Evolutionary conservation across 2,113 vertebrate species (phyloP), one percentile per base, ranked within the genome.

Genomic region (Machaerirhynchus nigripectus): DNA sequence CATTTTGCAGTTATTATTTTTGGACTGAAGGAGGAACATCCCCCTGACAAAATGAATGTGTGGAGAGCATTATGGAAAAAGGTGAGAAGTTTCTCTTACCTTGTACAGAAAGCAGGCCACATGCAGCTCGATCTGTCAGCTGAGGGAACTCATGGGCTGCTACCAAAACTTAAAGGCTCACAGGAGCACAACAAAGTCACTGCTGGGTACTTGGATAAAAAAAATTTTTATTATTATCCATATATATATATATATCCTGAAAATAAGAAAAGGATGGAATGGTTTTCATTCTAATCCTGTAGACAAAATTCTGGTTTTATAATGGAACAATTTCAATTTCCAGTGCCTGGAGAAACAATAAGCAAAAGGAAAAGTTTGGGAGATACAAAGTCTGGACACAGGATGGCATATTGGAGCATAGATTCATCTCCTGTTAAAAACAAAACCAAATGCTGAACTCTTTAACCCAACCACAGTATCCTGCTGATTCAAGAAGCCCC

Each of bases 361-460:
- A 68, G 17, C 14, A 61, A 77, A 69, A 75, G 47, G 39, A 49
- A 77, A 52, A 64, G n/a, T 17, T 19, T 23, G 21, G 24, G 44
- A 86, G 56, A 56, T 28, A 64, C 4, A 68, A 77, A 77, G n/a
- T 60, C 26, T 30, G 28, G 83, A 92, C 57, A 40, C 9, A 61
- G 56, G 37, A 81, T 84, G 33, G 22, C 70, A 95, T 92, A 94
- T 90, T 50, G 50, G 33, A 92, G 71, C 49, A 69, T 0, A 0
- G 44, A 63, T 86, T 68, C 11, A 31, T 60, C 59, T 69, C 17
- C 46, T 63, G 10, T 69, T 83, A 31, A 85, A 94, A 94, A 10
- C 39, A 89, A 96, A 91, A 64, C 75, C 85, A 90, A 93, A 87
- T 71, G 83, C 21, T 95, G 96, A 96, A 93, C 79, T 84, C 73